Percentiles rank a stretch among this genome's conserved stretches.
Evolutionary conservation across 1,140 invertebrate species (phyloP).

Genomic region (Physella acuta): DNA sequence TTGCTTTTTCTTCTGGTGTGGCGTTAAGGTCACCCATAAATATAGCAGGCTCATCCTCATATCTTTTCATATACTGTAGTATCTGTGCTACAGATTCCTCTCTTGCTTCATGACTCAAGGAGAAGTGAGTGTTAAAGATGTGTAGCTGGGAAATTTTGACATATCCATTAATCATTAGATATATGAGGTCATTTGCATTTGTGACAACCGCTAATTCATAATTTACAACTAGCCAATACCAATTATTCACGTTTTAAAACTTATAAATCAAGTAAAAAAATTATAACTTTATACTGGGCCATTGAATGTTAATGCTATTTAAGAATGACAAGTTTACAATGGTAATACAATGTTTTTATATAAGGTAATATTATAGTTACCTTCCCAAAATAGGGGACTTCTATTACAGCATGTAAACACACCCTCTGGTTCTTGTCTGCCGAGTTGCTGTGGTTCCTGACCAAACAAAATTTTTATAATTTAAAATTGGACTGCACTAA

Average conservation of each 20-base stretch:
- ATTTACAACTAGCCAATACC: too few relatives aligned
- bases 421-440: slow-evolving; percentile 42
- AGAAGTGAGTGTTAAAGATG: slow-evolving; percentile 40
- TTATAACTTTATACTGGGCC: too few relatives aligned
- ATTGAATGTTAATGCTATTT: too few relatives aligned
- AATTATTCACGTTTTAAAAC: too few relatives aligned
- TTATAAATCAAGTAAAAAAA: too few relatives aligned
- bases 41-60: slow-evolving; percentile 32
- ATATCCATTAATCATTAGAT: too few relatives aligned
- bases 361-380: slow-evolving; percentile 25
- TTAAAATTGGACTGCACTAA: too few relatives aligned
- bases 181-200: too few relatives aligned
- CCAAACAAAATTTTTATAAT: too few relatives aligned
- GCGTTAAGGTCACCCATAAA: slow-evolving; percentile 45
- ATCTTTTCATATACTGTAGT: slow-evolving; percentile 28
- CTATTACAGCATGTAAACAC: slow-evolving; percentile 37
- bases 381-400: slow-evolving; percentile 30
- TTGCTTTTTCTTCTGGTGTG: slow-evolving; percentile 36
- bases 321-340: too few relatives aligned
- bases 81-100: slow-evolving; percentile 38
- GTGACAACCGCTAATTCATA: too few relatives aligned
- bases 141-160: slow-evolving; percentile 38
- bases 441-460: slow-evolving; percentile 41
- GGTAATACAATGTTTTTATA: too few relatives aligned
- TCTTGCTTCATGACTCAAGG: slow-evolving; percentile 43